A percentile compares a stretch with the other conserved stretches of the same genome.
phyloP scores from a whole-genome alignment of 2,888 invertebrate species.

The Drosophila melanocephala region DNA sequence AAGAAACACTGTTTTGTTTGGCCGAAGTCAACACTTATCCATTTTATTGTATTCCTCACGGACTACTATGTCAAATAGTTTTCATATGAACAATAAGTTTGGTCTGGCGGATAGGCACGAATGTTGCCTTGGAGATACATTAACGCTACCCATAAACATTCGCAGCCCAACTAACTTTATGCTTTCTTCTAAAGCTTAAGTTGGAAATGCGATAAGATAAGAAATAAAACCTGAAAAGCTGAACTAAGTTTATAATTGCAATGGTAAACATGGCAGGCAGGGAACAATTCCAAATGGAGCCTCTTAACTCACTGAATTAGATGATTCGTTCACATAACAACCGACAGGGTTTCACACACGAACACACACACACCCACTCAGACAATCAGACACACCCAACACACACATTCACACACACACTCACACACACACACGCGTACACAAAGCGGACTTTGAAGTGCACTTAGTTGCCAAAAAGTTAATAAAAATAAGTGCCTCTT shows the following conservation, averaged over 20 bases:
- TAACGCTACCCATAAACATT: background rate
- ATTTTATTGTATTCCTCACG: background rate
- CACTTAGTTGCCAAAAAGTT: slow-evolving; percentile 76
- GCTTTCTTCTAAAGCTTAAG: background rate
- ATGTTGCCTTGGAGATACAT: background rate
- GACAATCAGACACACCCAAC: slow-evolving; percentile 9
- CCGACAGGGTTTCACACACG: slow-evolving; percentile 23
- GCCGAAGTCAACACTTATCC: background rate
- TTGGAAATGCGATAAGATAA: background rate
- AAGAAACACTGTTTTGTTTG: background rate
- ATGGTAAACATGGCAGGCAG: slow-evolving; percentile 35
- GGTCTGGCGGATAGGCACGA: accelerated
- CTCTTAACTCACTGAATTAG: slow-evolving; percentile 19
- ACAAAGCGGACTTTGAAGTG: slow-evolving; percentile 63
- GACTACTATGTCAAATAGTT: background rate
- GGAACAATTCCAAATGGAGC: slow-evolving; percentile 8
- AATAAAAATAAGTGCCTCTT: slow-evolving; percentile 79
- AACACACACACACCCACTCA: slow-evolving; percentile 27
- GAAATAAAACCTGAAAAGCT: slow-evolving; percentile 20
- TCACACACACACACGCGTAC: slow-evolving; percentile 21
- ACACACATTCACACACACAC: slow-evolving; percentile 18
- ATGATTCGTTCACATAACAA: slow-evolving; percentile 40
- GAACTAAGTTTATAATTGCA: slow-evolving; percentile 51
- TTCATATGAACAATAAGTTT: background rate
- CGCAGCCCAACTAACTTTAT: background rate